A percentile compares a stretch with the other conserved stretches of the same genome.
These are phyloP conservation scores for Sicus ferrugineus DNA, from an alignment of 2,888 invertebrate species.

Conservation along the genomic window DNA sequence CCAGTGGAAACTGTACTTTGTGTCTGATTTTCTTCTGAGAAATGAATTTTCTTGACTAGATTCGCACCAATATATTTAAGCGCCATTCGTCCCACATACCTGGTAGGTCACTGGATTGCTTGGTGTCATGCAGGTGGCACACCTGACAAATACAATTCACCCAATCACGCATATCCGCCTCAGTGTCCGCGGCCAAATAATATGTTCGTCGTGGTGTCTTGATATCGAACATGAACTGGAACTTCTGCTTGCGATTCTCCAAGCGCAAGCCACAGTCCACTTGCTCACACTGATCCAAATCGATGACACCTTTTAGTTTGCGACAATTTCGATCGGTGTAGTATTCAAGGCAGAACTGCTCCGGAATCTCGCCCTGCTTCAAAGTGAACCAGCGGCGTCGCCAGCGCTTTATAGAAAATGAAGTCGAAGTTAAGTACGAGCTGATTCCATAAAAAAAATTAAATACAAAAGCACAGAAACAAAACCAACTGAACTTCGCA, in stretches of 20 bases:
- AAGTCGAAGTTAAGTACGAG: not conserved
- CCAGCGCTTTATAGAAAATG: slow-evolving; percentile 80
- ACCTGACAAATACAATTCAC: slow-evolving; percentile 93
- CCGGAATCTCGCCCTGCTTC: slow-evolving; percentile 90
- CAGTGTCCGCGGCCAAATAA: slow-evolving; percentile 90
- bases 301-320: slow-evolving; percentile 87
- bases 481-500: not conserved
- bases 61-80: not conserved
- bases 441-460: no score
- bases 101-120: slow-evolving; percentile 59
- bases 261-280: slow-evolving; percentile 87
- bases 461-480: not conserved
- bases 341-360: slow-evolving; percentile 92
- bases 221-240: slow-evolving; percentile 87
- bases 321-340: slow-evolving; percentile 87
- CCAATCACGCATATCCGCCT: slow-evolving; percentile 94
- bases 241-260: slow-evolving; percentile 81
- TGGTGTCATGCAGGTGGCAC: slow-evolving; percentile 80
- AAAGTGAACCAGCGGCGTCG: slow-evolving; percentile 93
- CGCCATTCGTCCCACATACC: slow-evolving; percentile 46
- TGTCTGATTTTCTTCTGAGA: slow-evolving; percentile 51
- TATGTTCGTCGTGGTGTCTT: slow-evolving; percentile 89
- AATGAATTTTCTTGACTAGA: not conserved
- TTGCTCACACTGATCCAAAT: slow-evolving; percentile 95
- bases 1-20: slow-evolving; percentile 49